Base-by-base conservation (phyloP, 2,797 vertebrate genomes). In the Acomys russatus region DNA sequence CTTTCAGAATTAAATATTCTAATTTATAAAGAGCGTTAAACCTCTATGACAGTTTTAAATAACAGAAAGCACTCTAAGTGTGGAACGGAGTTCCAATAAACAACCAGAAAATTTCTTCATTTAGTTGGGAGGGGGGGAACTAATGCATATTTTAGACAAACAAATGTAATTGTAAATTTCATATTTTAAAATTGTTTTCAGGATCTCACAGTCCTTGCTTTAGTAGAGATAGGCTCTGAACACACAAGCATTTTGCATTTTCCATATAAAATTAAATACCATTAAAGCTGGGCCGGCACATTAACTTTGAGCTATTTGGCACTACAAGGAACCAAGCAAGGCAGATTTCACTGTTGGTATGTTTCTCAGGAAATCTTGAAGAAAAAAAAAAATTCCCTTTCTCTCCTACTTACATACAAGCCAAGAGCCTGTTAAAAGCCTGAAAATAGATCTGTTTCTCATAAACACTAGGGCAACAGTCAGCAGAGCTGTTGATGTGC, bases 371-470 rank as follows among this genome's bases (percentile, higher is more conserved):
- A 87, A 98, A 96, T 96, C 96, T 96, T 97, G 95, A 89, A 66
- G 30, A 18, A 25, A 1, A n/a, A 1, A n/a, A 97, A 95, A 79
- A 96, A 0, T 0, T 89, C 97, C 76, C 95, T 97, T 97, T 97
- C 96, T 97, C 96, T 98, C 96, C 96, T 96, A 95, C 93, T 86
- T 96, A 93, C 95, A 97, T 92, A 93, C 76, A 98, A 97, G 97
- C 95, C 97, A 98, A 97, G 97, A 98, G 98, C 98, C 97, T 98
- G 97, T 98, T 98, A 97, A 98, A 98, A 98, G 96, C 97, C 98
- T 96, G 95, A 98, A 98, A 98, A 97, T 97, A 98, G 97, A 97
- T 98, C 97, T 73, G 97, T 97, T 98, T 97, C 98, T 98, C 97
- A 97, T 97, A 97, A 98, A 97, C 98, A 96, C 96, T 90, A 97